These are phyloP conservation scores for Oncorhynchus nerka DNA, from an alignment of 2,113 vertebrate genomes.

Conservation along the genomic window DNA sequence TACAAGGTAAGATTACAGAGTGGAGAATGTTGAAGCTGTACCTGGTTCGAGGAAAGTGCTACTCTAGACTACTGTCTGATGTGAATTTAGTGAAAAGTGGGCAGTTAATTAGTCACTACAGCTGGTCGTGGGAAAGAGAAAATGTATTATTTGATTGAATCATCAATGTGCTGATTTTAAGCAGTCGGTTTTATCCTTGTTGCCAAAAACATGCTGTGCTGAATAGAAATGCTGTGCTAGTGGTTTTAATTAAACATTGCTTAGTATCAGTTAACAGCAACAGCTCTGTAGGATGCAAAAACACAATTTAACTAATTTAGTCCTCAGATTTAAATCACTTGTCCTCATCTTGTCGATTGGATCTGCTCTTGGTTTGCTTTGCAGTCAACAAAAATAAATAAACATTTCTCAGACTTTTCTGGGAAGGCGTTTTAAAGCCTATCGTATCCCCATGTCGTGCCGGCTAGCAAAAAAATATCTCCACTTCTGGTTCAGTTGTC, in stretches of 20 bases:
- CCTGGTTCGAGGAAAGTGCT: background rate
- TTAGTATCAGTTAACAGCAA: constrained; percentile 42
- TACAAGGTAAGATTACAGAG: constrained; percentile 78
- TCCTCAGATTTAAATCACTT: background rate
- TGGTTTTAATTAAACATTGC: constrained; percentile 46
- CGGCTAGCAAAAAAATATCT: background rate
- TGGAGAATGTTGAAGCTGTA: background rate
- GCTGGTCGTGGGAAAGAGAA: background rate
- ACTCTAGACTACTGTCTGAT: background rate
- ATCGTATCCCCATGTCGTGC: background rate
- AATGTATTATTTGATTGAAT: background rate
- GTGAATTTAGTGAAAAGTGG: background rate
- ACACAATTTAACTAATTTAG: background rate
- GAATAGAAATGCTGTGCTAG: background rate
- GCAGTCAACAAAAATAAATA: too few relatives aligned
- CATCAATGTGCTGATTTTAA: constrained; percentile 1
- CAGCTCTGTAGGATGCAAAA: too few relatives aligned
- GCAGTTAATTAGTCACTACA: background rate
- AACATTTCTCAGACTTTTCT: too few relatives aligned
- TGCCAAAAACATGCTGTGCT: constrained; percentile 17
- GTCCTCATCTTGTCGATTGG: too few relatives aligned
- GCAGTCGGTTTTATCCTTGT: constrained; percentile 11
- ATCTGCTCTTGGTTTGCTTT: too few relatives aligned
- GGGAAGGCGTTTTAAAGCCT: too few relatives aligned
- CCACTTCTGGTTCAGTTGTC: too few relatives aligned